Evolutionary conservation across 2,888 invertebrate genomes (phyloP).

Genomic region (Drosophila tripunctata): DNA sequence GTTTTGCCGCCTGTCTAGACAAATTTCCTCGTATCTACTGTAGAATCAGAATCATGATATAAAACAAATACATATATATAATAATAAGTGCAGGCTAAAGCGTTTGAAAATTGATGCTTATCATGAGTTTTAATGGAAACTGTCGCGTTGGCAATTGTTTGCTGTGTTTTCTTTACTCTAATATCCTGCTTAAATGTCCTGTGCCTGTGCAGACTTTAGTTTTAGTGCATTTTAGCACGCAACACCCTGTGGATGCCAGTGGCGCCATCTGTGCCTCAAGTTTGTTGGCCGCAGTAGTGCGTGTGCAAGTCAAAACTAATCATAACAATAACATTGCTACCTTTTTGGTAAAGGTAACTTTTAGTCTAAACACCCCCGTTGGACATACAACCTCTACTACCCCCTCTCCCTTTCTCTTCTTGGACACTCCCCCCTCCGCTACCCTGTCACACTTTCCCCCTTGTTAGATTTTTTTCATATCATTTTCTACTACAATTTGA

Average conservation of each 20-base stretch:
- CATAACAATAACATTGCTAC: slow-evolving; percentile 38
- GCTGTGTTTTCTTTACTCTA: slow-evolving; percentile 19
- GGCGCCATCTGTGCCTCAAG: slow-evolving; percentile 53
- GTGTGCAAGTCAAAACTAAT: slow-evolving; percentile 44
- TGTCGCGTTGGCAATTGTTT: slow-evolving; percentile 37
- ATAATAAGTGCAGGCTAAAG: slow-evolving; percentile 14
- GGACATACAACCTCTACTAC: not conserved
- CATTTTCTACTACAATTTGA: slow-evolving; percentile 43
- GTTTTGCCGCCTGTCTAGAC: slow-evolving; percentile 60
- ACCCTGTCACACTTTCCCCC: not conserved
- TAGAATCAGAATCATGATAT: slow-evolving; percentile 32
- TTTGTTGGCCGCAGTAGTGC: slow-evolving; percentile 27
- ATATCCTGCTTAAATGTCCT: slow-evolving; percentile 66
- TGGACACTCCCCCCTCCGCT: not conserved
- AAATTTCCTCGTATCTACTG: slow-evolving; percentile 56
- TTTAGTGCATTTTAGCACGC: slow-evolving; percentile 54
- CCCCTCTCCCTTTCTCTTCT: too few relatives aligned
- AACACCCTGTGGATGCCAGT: too few relatives aligned
- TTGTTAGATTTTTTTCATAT: slow-evolving; percentile 7
- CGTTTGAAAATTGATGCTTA: slow-evolving; percentile 45
- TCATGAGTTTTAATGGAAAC: slow-evolving; percentile 44
- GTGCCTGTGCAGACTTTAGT: not conserved
- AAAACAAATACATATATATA: not conserved
- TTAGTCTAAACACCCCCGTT: slow-evolving; percentile 6
- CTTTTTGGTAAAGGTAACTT: slow-evolving; percentile 6